A percentile compares a stretch with the other conserved stretches of the same genome.
Evolutionary conservation across 2,888 invertebrate genomes (phyloP).

Genomic region (Melipona bicolor): DNA sequence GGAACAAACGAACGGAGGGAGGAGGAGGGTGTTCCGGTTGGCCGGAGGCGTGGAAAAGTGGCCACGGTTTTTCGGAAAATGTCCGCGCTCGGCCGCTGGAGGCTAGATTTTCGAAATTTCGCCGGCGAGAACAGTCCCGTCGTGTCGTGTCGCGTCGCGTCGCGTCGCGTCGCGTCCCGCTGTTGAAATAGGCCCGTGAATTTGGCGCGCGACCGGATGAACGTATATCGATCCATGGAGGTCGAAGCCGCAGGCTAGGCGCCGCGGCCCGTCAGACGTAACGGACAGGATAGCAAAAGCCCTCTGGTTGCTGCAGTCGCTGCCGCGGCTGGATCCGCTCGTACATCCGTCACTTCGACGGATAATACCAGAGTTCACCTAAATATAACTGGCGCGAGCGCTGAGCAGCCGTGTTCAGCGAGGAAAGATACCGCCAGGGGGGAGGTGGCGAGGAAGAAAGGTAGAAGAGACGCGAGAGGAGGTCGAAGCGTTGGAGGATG

Average conservation of each 20-base stretch:
- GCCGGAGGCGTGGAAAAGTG: not conserved
- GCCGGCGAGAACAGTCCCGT: not conserved
- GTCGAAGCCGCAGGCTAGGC: conserved; percentile 67
- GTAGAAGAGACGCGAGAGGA: not conserved
- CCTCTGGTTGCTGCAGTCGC: conserved; percentile 66
- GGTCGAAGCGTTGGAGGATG: not conserved
- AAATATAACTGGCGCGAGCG: conserved; percentile 73
- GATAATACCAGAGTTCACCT: conserved; percentile 79
- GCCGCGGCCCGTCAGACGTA: conserved; percentile 72
- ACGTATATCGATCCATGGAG: conserved; percentile 71
- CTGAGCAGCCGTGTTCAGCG: conserved; percentile 17
- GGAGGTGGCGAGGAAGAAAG: not conserved
- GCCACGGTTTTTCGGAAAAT: not conserved
- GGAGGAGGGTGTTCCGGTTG: not conserved
- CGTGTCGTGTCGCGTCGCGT: not conserved
- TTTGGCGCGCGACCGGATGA: conserved; percentile 58
- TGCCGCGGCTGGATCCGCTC: conserved; percentile 66
- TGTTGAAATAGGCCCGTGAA: conserved; percentile 49
- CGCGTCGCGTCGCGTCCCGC: not conserved
- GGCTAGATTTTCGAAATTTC: not conserved
- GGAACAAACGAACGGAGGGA: not conserved
- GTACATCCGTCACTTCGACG: conserved; percentile 72
- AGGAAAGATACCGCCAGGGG: not conserved
- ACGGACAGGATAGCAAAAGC: conserved; percentile 74
- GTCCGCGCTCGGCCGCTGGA: not conserved